Evolutionary conservation across 2,797 vertebrate species (phyloP).

Genomic region (Rhyacichthys aspro): DNA sequence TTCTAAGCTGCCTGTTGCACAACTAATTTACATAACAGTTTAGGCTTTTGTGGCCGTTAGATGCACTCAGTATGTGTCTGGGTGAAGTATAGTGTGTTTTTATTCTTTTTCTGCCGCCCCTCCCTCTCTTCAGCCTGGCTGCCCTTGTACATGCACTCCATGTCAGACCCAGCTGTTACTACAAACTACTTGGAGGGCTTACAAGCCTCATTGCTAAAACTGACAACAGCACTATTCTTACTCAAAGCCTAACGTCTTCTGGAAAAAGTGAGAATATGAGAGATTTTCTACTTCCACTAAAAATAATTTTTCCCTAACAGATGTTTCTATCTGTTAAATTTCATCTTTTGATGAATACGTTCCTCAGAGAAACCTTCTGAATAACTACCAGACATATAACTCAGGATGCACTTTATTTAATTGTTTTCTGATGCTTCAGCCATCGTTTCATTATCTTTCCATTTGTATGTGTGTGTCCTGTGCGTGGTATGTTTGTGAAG

Average conservation of each 20-base stretch:
- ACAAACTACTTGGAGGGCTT: constrained; percentile 85
- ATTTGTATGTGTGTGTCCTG: constrained; percentile 25
- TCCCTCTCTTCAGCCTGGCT: constrained; percentile 76
- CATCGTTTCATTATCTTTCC: constrained; percentile 25
- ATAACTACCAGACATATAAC: constrained; percentile 64
- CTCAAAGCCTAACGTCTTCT: constrained; percentile 70
- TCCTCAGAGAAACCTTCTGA: constrained; percentile 56
- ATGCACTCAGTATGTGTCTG: constrained; percentile 44
- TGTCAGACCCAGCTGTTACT: constrained; percentile 88
- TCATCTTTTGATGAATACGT: constrained; percentile 67
- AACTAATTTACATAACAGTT: constrained; percentile 26
- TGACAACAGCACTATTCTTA: constrained; percentile 80
- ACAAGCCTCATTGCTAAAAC: constrained; percentile 82
- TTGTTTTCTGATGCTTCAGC: constrained; percentile 14
- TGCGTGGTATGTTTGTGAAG: constrained; percentile 71
- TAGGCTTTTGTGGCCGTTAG: constrained; percentile 22
- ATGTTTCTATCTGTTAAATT: constrained; percentile 67
- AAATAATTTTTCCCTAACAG: constrained; percentile 65
- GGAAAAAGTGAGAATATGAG: constrained; percentile 63
- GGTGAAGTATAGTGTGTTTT: constrained; percentile 51
- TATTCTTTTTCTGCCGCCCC: constrained; percentile 64
- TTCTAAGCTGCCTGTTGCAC: constrained; percentile 9
- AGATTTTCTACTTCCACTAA: constrained; percentile 50
- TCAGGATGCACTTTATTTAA: constrained; percentile 54
- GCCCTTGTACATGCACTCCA: constrained; percentile 85